phyloP scores from a whole-genome alignment of 2,797 vertebrate genomes.

The Anas acuta region DNA sequence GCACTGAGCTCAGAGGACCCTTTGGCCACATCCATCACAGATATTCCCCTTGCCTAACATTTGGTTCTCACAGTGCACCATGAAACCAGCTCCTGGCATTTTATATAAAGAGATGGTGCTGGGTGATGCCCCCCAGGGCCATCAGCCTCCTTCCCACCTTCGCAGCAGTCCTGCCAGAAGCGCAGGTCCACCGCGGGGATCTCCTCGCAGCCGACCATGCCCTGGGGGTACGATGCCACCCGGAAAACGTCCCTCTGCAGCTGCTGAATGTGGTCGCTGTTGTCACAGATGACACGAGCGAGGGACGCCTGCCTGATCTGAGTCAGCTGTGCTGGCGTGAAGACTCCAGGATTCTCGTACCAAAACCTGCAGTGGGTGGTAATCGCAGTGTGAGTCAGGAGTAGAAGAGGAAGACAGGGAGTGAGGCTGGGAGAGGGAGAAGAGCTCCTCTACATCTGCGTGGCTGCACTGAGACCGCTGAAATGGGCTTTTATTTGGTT shows the following conservation, averaged over 20 bases:
- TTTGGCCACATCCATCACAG: background rate
- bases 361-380: constrained; percentile 67
- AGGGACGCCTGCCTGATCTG: constrained; percentile 74
- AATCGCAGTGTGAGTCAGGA: constrained; percentile 7
- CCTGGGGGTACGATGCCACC: constrained; percentile 69
- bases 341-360: constrained; percentile 76
- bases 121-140: background rate
- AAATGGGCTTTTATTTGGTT: background rate
- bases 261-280: constrained; percentile 75
- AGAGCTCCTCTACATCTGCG: background rate
- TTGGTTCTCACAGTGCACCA: background rate
- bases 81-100: background rate
- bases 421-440: background rate
- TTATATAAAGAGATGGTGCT: rapidly evolving
- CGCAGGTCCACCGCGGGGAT: constrained; percentile 67
- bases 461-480: background rate
- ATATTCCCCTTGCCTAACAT: background rate
- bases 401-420: background rate
- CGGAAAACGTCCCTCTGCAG: constrained; percentile 74
- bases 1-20: background rate
- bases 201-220: constrained; percentile 69
- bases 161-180: constrained; percentile 78
- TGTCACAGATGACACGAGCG: constrained; percentile 77
- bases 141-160: constrained; percentile 53
- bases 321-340: constrained; percentile 67